Evolutionary conservation across 2,113 vertebrate species (phyloP), one percentile per base, ranked within the genome.

Genomic region (Trochalopteron elliotii): DNA sequence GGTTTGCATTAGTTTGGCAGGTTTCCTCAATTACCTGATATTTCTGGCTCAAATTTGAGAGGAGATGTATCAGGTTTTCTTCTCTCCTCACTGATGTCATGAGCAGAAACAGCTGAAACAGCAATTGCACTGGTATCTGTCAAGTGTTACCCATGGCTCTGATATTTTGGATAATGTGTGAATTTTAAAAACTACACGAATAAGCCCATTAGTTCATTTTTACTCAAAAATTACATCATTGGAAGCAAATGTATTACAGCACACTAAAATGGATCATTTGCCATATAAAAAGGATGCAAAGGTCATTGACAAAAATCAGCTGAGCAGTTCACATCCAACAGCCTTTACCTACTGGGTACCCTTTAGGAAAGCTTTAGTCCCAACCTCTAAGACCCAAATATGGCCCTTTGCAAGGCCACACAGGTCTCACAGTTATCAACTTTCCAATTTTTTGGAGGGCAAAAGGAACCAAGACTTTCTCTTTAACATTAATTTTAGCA

Each of bases 401-500:
- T 0, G 0, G 31, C 8, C 12, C 30, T 55, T 50, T 13, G 27
- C 49, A 88, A 88, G 37, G 67, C 27, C n/a, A 22, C 1, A 1
- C 8, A 39, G 47, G 10, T 69, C 31, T 86, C 52, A 55, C 15
- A 72, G 37, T 19, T 50, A 56, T 2, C 37, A 75, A 24, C 60
- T 35, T 82, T 2, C 64, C 69, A 67, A 2, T 7, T n/a, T 50
- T 78, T n/a, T 14, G 18, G 39, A 70, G 33, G 33, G 25, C 2
- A 8, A 83, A 76, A 71, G 13, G 35, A 72, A 42, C 20, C 8
- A 42, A 60, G 7, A 16, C 1, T 2, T 69, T 52, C 22, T 35
- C 16, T 70, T 60, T 47, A 60, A 20, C 7, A 21, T 42, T 25
- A 56, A 22, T 24, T 31, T 37, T 11, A 9, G 7, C 3, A 20